Evolutionary conservation across 1,140 invertebrate species (phyloP).

Genomic region (Euborellia annulipes): DNA sequence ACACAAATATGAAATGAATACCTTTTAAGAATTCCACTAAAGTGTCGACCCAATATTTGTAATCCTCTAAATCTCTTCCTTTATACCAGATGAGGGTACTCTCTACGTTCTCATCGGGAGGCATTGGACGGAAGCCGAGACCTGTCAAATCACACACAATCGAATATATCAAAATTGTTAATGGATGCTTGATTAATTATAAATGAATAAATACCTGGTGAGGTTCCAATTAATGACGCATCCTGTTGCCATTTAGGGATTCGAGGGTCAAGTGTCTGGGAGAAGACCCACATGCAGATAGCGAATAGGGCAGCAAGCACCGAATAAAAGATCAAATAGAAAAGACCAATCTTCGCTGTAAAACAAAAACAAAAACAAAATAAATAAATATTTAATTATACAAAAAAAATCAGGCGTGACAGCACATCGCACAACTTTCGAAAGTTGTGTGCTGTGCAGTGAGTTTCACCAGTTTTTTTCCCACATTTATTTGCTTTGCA

Average conservation of each 20-base stretch:
- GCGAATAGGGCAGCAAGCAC: slow-evolving; percentile 73
- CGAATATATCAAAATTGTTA: neutral
- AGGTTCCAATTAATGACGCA: slow-evolving; percentile 73
- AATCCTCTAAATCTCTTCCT: slow-evolving; percentile 52
- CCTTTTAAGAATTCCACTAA: slow-evolving; percentile 56
- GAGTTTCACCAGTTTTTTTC: too few species aligned
- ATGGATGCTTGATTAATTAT: neutral
- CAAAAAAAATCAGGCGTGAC: too few species aligned
- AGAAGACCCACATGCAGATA: slow-evolving; percentile 81
- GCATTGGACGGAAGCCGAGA: slow-evolving; percentile 79
- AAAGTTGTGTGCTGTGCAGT: too few species aligned
- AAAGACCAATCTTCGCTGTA: slow-evolving; percentile 75
- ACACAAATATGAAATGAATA: slow-evolving; percentile 27
- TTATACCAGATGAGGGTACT: slow-evolving; percentile 90
- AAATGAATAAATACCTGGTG: slow-evolving; percentile 48
- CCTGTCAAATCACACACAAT: slow-evolving; percentile 30
- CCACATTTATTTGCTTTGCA: too few species aligned
- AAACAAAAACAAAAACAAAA: too few species aligned
- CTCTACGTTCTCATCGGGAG: slow-evolving; percentile 63
- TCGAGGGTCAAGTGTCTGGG: slow-evolving; percentile 72
- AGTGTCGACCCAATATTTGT: slow-evolving; percentile 57
- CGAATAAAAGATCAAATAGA: slow-evolving; percentile 83
- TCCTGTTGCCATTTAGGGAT: slow-evolving; percentile 71
- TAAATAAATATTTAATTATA: too few species aligned
- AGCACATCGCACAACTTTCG: too few species aligned